Conservation (phyloP, 2,888 invertebrate species). For the Plemyria rubiginata region DNA sequence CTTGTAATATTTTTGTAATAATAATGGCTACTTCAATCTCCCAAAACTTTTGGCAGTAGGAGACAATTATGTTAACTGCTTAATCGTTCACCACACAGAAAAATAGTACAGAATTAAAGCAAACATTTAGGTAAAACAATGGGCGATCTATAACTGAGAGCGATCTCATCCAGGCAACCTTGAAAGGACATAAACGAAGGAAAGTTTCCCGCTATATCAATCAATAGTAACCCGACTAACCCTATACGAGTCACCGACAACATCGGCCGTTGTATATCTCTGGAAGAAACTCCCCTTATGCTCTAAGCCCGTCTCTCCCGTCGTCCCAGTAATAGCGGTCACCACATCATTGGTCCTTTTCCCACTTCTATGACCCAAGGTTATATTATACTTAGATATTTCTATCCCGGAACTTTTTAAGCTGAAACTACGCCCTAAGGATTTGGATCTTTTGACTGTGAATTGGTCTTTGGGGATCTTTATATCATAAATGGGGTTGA, state of each 20-base stretch:
- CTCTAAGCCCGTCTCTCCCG: conserved; percentile 70
- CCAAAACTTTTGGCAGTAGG: too few species aligned
- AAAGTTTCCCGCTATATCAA: conserved; percentile 40
- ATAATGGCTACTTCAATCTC: too few species aligned
- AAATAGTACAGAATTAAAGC: too few species aligned
- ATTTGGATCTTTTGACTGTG: conserved; percentile 72
- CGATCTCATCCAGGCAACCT: too few species aligned
- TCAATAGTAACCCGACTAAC: conserved; percentile 71
- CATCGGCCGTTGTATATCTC: conserved; percentile 59
- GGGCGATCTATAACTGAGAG: too few species aligned
- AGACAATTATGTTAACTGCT: too few species aligned
- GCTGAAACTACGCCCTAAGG: conserved; percentile 69
- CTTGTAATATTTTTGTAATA: too few species aligned
- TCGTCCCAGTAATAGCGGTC: conserved; percentile 66
- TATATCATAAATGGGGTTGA: conserved; percentile 75
- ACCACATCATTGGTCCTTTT: conserved; percentile 73
- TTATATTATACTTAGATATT: conserved; percentile 68
- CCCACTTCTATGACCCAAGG: conserved; percentile 63
- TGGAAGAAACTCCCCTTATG: conserved; percentile 68
- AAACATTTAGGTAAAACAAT: too few species aligned
- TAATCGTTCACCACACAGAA: too few species aligned
- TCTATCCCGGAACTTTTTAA: conserved; percentile 62
- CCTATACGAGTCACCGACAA: conserved; percentile 74
- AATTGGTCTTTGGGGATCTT: conserved; percentile 74
- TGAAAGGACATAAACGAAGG: too few species aligned